Evolutionary conservation across 2,113 vertebrate genomes (phyloP).

Genomic region (Pycnonotus jocosus): DNA sequence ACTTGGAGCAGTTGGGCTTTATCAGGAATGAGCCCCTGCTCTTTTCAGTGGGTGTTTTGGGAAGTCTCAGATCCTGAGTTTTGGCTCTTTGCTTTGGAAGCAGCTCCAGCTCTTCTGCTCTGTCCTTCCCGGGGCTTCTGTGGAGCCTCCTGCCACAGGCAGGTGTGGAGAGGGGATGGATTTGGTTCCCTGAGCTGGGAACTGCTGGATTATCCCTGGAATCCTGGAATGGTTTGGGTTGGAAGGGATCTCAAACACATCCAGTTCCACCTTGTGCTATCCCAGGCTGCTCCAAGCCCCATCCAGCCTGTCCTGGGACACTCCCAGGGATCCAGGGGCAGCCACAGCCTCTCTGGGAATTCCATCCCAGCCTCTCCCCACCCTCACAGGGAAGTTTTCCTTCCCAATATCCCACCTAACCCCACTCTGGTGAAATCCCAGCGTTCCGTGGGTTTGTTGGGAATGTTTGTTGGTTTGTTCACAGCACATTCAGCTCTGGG

Average conservation of each 20-base stretch:
- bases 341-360: background rate
- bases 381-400: background rate
- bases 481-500: rapidly evolving
- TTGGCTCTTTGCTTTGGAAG: background rate
- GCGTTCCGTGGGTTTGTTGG: background rate
- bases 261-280: rapidly evolving
- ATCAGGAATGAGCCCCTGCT: background rate
- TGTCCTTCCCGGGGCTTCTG: background rate
- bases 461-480: background rate
- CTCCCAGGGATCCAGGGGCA: background rate
- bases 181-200: background rate
- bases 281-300: rapidly evolving
- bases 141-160: background rate
- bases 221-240: background rate
- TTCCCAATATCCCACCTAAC: rapidly evolving
- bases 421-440: background rate
- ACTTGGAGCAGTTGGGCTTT: background rate
- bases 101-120: background rate
- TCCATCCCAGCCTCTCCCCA: background rate
- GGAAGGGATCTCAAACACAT: background rate
- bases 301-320: rapidly evolving
- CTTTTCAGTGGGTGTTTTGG: background rate
- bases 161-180: background rate
- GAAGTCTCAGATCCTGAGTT: background rate
- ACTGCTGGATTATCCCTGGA: background rate